Percentiles rank a stretch among this genome's conserved stretches.
Evolutionary conservation across 2,888 invertebrate species (phyloP).

Genomic region (Helleia helle): DNA sequence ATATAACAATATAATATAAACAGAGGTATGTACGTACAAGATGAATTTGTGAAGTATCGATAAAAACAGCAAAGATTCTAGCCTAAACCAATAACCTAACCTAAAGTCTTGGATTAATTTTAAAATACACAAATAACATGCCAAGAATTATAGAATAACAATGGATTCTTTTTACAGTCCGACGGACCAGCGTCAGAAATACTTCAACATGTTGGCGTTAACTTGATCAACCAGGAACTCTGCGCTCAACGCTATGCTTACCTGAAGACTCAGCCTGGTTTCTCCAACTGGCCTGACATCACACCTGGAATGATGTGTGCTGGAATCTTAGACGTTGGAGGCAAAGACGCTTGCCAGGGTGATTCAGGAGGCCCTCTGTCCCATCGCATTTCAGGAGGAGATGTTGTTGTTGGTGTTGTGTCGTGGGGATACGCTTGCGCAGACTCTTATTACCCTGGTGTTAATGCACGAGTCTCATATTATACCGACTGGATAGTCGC

Average conservation of each 20-base stretch:
- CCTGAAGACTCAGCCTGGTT: conserved; percentile 25
- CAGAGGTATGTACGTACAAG: too few species aligned
- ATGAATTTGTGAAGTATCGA: too few species aligned
- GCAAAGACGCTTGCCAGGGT: conserved; percentile 54
- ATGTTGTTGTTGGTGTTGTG: conserved; percentile 52
- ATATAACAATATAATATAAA: too few species aligned
- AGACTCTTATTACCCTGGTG: conserved; percentile 55
- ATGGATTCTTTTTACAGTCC: conserved; percentile 16
- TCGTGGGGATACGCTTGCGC: conserved; percentile 67
- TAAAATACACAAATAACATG: background rate
- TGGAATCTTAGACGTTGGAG: conserved; percentile 33
- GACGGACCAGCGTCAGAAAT: conserved; percentile 17
- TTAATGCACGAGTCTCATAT: conserved; percentile 54
- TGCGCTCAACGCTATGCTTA: conserved; percentile 33
- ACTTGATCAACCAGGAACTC: conserved; percentile 30
- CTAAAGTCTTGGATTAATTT: too few species aligned
- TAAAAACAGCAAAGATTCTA: too few species aligned
- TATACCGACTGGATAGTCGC: conserved; percentile 37
- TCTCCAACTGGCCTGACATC: conserved; percentile 27
- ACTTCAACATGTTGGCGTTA: conserved; percentile 30
- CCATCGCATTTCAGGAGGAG: conserved; percentile 25
- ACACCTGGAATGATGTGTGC: conserved; percentile 40
- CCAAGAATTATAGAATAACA: conserved; percentile 12
- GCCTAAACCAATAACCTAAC: too few species aligned
- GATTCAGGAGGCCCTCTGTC: conserved; percentile 70